A percentile compares a stretch with the other conserved stretches of the same genome.
Conservation (phyloP, 2,797 vertebrate genomes). For the Hybognathus amarus region DNA sequence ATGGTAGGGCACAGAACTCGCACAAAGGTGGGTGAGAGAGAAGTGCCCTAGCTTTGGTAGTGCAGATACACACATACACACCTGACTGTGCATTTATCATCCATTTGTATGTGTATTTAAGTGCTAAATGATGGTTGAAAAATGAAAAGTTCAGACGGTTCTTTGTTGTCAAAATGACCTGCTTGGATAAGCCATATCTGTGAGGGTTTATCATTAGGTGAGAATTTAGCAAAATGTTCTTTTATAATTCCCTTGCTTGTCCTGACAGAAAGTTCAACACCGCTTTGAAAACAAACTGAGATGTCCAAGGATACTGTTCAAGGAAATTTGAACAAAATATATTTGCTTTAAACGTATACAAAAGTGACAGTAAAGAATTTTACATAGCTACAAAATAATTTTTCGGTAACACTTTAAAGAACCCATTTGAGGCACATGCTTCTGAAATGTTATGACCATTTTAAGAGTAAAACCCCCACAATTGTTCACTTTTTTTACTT, state of each 20-base stretch:
- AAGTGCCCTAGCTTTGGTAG: constrained; percentile 27
- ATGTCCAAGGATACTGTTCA: background rate
- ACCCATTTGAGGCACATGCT: no score
- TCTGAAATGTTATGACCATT: no score
- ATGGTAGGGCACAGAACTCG: constrained; percentile 71
- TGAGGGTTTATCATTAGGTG: background rate
- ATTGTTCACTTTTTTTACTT: no score
- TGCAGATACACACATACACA: constrained; percentile 37
- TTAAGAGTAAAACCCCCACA: no score
- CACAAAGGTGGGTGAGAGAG: constrained; percentile 70
- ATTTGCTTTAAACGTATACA: background rate
- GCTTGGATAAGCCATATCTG: background rate
- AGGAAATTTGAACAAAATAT: background rate
- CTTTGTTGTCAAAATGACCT: constrained; percentile 9
- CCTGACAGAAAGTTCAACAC: background rate
- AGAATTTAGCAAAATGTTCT: background rate
- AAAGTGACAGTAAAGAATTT: background rate
- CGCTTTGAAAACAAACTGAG: background rate
- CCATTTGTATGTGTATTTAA: constrained; percentile 35
- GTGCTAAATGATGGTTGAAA: background rate
- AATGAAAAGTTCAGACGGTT: background rate
- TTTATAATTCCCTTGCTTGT: background rate
- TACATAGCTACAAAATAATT: background rate
- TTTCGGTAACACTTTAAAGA: no score
- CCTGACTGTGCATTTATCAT: constrained; percentile 15